These are phyloP conservation scores for Misgurnus mizolepis DNA, from an alignment of 2,113 vertebrate genomes.

Conservation along the genomic window DNA sequence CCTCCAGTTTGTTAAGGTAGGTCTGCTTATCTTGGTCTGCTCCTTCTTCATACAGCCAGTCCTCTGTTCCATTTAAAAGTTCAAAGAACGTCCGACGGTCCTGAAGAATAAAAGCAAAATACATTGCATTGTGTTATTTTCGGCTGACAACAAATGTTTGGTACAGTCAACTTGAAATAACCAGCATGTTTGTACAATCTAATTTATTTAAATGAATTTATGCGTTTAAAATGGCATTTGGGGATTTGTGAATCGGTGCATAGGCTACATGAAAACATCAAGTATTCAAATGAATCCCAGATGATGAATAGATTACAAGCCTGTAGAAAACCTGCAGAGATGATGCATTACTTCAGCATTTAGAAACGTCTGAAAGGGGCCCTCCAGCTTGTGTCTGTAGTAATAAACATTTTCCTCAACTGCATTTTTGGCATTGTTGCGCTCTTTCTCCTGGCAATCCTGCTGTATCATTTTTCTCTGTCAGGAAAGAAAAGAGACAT, in stretches of 20 bases:
- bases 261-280: neutral
- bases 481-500: neutral
- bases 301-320: neutral
- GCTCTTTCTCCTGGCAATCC: conserved; percentile 80
- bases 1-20: conserved; percentile 76
- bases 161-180: neutral
- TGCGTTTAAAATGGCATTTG: too few species aligned
- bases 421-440: conserved; percentile 81
- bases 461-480: conserved; percentile 84
- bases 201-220: too few species aligned
- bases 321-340: neutral
- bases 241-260: neutral
- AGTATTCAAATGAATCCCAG: neutral
- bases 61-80: conserved; percentile 75
- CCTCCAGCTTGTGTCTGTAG: conserved; percentile 78
- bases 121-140: neutral
- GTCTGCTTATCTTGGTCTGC: conserved; percentile 80
- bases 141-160: neutral
- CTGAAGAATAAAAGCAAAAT: conserved; percentile 51
- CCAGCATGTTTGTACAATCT: too few species aligned
- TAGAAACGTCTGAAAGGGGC: conserved; percentile 75
- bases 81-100: conserved; percentile 72
- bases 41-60: conserved; percentile 82
- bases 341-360: conserved; percentile 70
- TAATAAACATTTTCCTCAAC: conserved; percentile 83